Base-by-base conservation (phyloP, 2,888 invertebrate species). In the Eudasyphora cyanicolor region DNA sequence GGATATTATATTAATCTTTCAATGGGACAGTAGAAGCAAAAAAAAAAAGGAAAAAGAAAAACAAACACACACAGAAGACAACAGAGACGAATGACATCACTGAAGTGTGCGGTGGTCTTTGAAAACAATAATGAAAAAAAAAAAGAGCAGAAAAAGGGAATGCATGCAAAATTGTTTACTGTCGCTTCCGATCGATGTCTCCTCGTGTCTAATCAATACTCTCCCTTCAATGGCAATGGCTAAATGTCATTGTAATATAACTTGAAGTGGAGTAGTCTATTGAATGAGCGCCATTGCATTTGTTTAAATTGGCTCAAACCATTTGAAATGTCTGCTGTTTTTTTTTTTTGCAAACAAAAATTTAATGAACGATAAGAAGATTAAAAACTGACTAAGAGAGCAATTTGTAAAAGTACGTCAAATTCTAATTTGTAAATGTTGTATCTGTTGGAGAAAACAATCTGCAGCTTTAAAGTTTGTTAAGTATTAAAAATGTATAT, bases 191-290 rank as follows among this genome's bases (percentile, higher is more conserved):
- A 60, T 60, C n/a, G 60, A 14, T 29, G 67, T 21, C 24, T 35
- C n/a, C n/a, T n/a, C n/a, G n/a, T n/a, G n/a, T 32, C 57, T 42
- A 82, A 76, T 82, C 82, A 82, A 76, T 79, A 79, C 14, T n/a
- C 7, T 38, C n/a, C n/a, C 32, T 29, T 67, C 42, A 67, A 42
- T 67, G 67, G 14, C 67, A 38, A 19, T 67, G 67, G 67, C 67
- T 67, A 42, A 21, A 42, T 42, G 42, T 21, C 67, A 42, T 21
- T 67, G 35, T 67, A 42, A 67, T 42, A 67, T 24, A 42, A 24
- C 67, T 38, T 67, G 12, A 42, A 67, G 67, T 42, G 38, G 19
- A 67, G 29, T 27, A n/a, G 10, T 27, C 14, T 24, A 14, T 57
- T 54, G 4, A 27, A 57, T 6, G n/a, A n/a, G n/a, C 24, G 14